These are phyloP conservation scores for Hydriomena furcata DNA, from an alignment of 2,888 invertebrate genomes.

Conservation along the genomic window DNA sequence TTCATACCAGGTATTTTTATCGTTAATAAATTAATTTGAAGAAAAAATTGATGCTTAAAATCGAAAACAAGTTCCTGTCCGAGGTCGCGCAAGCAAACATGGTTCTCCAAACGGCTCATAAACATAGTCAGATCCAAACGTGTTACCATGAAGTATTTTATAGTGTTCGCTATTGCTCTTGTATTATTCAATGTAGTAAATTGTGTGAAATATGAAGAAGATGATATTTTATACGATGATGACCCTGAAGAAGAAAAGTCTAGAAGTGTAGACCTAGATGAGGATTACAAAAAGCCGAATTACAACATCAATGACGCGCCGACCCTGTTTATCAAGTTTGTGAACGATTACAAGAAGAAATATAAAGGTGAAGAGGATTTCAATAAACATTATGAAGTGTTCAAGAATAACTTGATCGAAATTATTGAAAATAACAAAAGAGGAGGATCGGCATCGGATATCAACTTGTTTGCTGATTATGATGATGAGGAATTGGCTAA, in stretches of 20 bases:
- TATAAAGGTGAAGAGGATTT: slow-evolving; percentile 53
- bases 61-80: slow-evolving; percentile 39
- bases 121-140: slow-evolving; percentile 31
- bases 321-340: slow-evolving; percentile 51
- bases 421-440: slow-evolving; percentile 57
- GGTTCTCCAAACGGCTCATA: slow-evolving; percentile 35
- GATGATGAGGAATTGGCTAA: slow-evolving; percentile 40
- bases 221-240: slow-evolving; percentile 26
- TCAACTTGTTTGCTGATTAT: slow-evolving; percentile 62
- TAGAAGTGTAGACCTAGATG: slow-evolving; percentile 28
- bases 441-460: slow-evolving; percentile 43
- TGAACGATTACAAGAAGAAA: slow-evolving; percentile 49
- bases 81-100: slow-evolving; percentile 41
- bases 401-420: slow-evolving; percentile 53
- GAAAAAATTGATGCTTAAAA: slow-evolving; percentile 17
- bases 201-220: slow-evolving; percentile 25
- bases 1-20: background rate
- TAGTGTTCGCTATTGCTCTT: slow-evolving; percentile 31
- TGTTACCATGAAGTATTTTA: slow-evolving; percentile 41
- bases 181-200: slow-evolving; percentile 30
- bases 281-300: slow-evolving; percentile 39
- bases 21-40: slow-evolving; percentile 10
- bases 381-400: slow-evolving; percentile 50
- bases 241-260: slow-evolving; percentile 9
- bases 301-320: slow-evolving; percentile 59